phyloP scores from a whole-genome alignment of 2,888 invertebrate species.

The Alloscopus bannaensis region DNA sequence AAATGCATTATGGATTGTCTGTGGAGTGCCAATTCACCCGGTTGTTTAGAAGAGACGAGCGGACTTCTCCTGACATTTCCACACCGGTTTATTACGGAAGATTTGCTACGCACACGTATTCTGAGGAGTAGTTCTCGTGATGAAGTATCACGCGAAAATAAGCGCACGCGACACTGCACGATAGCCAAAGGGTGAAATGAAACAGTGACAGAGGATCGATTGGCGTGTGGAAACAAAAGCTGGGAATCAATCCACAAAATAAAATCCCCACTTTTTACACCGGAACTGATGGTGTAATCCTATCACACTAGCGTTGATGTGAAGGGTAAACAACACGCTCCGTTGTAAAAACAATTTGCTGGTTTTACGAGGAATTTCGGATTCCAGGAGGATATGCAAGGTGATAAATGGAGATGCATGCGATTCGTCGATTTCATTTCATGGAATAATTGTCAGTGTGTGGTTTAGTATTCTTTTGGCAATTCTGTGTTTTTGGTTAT shows the following conservation, averaged over 20 bases:
- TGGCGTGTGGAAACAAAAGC: background rate
- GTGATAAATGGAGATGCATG: no score
- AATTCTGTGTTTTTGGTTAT: background rate
- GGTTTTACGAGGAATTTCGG: no score
- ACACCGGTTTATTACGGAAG: constrained; percentile 4
- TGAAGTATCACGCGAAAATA: background rate
- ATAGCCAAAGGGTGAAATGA: background rate
- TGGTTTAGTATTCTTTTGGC: no score
- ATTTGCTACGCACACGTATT: constrained; percentile 29
- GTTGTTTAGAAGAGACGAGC: background rate
- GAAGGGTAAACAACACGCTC: no score
- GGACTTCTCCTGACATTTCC: constrained; percentile 11
- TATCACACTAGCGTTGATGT: no score
- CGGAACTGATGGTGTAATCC: constrained; percentile 16
- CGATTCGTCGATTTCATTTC: no score
- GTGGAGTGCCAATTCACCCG: constrained; percentile 4
- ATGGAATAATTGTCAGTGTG: no score
- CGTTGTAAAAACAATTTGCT: no score
- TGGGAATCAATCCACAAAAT: background rate
- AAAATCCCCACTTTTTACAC: background rate
- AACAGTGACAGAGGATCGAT: background rate
- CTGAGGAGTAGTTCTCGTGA: constrained; percentile 6
- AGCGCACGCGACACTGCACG: constrained; percentile 8
- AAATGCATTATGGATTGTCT: constrained; percentile 14
- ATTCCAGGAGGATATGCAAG: no score